These are phyloP conservation scores for Hylomyscus alleni DNA, from an alignment of 2,797 vertebrate species.

Conservation along the genomic window DNA sequence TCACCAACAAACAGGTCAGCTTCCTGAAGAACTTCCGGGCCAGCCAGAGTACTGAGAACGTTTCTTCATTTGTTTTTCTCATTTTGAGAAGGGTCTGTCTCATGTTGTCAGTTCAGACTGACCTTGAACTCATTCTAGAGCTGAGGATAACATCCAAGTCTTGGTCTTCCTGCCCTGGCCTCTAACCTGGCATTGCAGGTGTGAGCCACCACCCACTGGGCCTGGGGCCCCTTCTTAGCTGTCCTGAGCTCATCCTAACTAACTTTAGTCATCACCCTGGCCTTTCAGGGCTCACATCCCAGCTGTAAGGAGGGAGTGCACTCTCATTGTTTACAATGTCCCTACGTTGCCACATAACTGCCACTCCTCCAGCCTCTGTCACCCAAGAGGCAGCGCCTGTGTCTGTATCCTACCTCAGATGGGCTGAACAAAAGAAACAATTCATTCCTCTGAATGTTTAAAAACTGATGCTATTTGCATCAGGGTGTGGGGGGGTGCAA, in stretches of 20 bases:
- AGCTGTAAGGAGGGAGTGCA: too few relatives aligned
- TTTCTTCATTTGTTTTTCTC: neutral
- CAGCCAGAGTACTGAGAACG: neutral
- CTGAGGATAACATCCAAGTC: neutral
- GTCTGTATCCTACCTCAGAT: neutral
- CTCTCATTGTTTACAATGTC: neutral
- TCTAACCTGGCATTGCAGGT: neutral
- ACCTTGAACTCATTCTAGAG: neutral
- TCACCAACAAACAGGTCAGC: too few relatives aligned
- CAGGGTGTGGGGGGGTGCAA: neutral
- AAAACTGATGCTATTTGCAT: conserved; percentile 1
- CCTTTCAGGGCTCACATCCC: neutral
- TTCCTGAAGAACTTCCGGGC: neutral
- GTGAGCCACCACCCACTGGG: neutral
- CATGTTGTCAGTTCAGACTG: neutral
- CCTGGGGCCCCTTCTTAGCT: neutral
- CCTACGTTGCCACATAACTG: neutral
- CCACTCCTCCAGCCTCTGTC: too few relatives aligned
- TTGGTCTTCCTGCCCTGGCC: neutral
- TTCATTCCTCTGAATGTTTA: neutral
- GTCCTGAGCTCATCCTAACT: neutral
- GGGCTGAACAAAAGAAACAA: conserved; percentile 12
- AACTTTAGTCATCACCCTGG: neutral
- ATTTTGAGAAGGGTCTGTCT: neutral
- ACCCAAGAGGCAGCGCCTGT: neutral